Evolutionary conservation across 1,140 invertebrate species (phyloP).

Genomic region (Arion vulgaris): DNA sequence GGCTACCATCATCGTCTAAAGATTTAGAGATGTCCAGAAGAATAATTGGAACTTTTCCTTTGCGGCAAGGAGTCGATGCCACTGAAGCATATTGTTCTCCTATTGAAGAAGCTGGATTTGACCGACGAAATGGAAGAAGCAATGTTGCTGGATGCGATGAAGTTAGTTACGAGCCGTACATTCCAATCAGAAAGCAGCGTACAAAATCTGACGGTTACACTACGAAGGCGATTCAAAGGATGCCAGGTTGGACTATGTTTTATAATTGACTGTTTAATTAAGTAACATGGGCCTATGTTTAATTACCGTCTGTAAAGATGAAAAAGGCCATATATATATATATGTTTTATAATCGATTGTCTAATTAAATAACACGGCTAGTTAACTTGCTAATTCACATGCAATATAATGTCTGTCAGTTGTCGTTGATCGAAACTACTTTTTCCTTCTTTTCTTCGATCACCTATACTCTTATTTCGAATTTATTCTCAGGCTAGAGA

Average conservation of each 20-base stretch:
- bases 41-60: neutral
- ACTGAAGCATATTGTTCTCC: neutral
- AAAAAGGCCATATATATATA: no score
- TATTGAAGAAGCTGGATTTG: neutral
- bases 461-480: no score
- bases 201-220: neutral
- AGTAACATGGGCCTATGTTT: no score
- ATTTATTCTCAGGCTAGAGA: no score
- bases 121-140: neutral
- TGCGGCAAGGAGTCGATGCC: neutral
- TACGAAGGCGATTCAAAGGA: neutral
- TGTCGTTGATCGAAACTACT: no score
- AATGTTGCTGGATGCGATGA: neutral
- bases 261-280: no score
- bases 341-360: no score
- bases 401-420: no score
- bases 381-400: no score
- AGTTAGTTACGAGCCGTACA: neutral
- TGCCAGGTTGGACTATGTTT: neutral
- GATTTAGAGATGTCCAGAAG: neutral
- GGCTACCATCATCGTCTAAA: neutral
- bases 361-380: no score
- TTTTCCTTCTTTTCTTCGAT: no score
- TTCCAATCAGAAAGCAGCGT: conserved; percentile 17
- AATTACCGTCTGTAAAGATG: no score